Evolutionary conservation across 2,797 vertebrate species (phyloP), one percentile per base, ranked within the genome.

Genomic region (Vireo griseus): DNA sequence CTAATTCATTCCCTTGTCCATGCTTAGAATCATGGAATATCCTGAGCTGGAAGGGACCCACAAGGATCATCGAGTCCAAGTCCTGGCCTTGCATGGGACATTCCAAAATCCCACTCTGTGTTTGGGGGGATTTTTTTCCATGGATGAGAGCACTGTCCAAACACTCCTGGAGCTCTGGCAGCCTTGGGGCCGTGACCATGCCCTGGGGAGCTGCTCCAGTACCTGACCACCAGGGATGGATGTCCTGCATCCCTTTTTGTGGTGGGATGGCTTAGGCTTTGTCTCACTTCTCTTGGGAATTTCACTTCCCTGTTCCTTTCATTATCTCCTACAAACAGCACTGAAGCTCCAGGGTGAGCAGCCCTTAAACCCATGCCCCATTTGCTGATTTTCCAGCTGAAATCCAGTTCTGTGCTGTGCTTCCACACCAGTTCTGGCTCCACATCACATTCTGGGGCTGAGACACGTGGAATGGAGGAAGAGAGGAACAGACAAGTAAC

Each of bases 181-280:
- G 47, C 33, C 24, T 15, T 17, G 26, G 16, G 48, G 17, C 50
- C 2, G 1, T 68, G 54, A 9, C 39, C 39, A 25, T 59, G 68
- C 39, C 47, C 19, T 39, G 39, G 24, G 39, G 28, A 52, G 29
- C 33, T 59, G 13, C 17, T 69, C 5, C 20, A 48, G 42, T 62
- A 48, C 65, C 57, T 1, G 1, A 13, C 20, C 55, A 76, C 39
- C 17, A 11, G 29, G 66, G 69, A 5, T 11, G 31, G 55, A 2
- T 25, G 3, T 39, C 10, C 28, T 50, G 20, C 45, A 8, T 29
- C n/a, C 17, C 29, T 54, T 37, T n/a, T 8, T 22, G 31, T 37
- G 61, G 13, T 17, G 45, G n/a, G 58, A 11, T 17, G 12, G 4
- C 0, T 0, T 6, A 42, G n/a, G 7, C 74, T 48, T 45, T 33